Base-by-base conservation (phyloP, 2,888 invertebrate species). In the Cerastis rubricosa region DNA sequence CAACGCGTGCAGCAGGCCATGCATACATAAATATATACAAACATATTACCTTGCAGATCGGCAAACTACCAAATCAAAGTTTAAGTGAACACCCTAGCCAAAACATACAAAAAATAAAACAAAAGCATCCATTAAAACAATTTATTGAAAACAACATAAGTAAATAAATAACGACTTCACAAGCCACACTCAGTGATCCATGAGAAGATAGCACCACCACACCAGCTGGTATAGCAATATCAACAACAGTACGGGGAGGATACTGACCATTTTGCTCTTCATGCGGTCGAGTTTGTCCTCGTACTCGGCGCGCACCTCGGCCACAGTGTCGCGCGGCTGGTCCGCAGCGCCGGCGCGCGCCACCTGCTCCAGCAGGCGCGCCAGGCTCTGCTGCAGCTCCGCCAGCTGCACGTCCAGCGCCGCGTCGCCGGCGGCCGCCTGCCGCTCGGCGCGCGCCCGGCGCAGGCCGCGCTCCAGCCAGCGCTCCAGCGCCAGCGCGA, bases 261-360 rank as follows among this genome's bases (percentile, higher is more conserved):
- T 95, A 97, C 97, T 97, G 96, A 98, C 98, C 98, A 98, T 98
- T 97, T 98, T 98, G 71, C 97, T 97, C 92, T 98, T 98, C 97
- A 98, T 98, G 93, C 98, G 97, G 90, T 98, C 98, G 89, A 98
- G 94, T 94, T 98, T 98, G 85, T 97, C 97, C 89, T 98, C 98
- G 90, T 98, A 97, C 89, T 98, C 98, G 35, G 95, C 96, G 74
- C 97, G 96, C 8, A 98, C 95, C 76, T 97, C 97, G 91, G 96
- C 95, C 64, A 97, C 92, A 0, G 96, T 95, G 66, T 91, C 84
- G 2, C 93, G 94, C 9, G 91, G 80, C 68, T 94, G 2, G 66
- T 94, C 1, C 91, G 93, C 29, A 29, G 90, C 92, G 75, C 86
- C 89, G 22, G 94, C 94, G 4, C 94, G 4, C 6, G 89, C 94